Base-by-base conservation (phyloP, 2,797 vertebrate species). In the Mus minutoides region DNA sequence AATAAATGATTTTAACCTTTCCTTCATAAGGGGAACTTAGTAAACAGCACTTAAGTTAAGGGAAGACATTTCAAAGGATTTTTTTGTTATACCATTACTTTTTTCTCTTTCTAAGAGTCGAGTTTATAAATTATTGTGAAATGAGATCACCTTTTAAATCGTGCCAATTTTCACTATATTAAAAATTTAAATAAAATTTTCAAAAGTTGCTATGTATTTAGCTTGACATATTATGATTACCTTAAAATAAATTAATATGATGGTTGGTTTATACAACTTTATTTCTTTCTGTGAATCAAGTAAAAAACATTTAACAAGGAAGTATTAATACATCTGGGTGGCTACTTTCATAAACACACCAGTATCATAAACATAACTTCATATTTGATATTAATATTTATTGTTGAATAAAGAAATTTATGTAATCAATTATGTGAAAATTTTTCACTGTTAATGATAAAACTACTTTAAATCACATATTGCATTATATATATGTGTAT, bases 1-100 rank as follows among this genome's bases (percentile, higher is more conserved):
- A 98, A 97, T 97, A 90, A 97, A 96, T 97, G 97, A 96, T 98
- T 97, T 97, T 1, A 97, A 95, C 52, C 96, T 97, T 93, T 92
- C 82, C 73, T 98, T 92, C 97, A 96, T 62, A 94, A 92, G 87
- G 43, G 96, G 78, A 97, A 96, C 82, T 97, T 93, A 64, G 76
- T 56, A 91, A 96, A 91, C 62, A 94, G 37, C 31, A 80, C 56
- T 92, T 60, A 83, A 93, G 52, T 79, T 93, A 78, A 89, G 82
- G 10, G 54, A 67, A 82, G 71, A 21, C 16, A 60, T 94, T 80
- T 85, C 43, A 67, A 94, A 92, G n/a, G 3, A 29, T 79, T 94
- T 73, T 73, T 94, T 54, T 2, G 43, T 40, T 29, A n/a, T 62
- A 83, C 82, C 60, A 19, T 58, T 62, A 90, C 77, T 97, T 96